Conservation (phyloP, 2,113 vertebrate genomes). For the Myiozetetes cayanensis region DNA sequence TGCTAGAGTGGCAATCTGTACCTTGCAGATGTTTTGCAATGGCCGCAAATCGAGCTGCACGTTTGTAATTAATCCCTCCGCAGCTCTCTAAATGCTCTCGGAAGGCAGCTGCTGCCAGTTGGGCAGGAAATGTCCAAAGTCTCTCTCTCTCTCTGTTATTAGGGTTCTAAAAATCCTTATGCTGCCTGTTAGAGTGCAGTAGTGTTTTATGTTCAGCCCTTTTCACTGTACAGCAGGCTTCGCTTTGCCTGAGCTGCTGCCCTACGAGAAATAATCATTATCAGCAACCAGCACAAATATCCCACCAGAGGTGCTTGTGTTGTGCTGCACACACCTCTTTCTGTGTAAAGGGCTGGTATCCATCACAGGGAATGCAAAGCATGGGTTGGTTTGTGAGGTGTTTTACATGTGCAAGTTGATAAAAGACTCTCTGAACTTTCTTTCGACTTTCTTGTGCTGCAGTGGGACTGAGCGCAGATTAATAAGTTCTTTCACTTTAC, state of each 20-base stretch:
- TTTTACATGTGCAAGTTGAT: background rate
- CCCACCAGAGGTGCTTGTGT: background rate
- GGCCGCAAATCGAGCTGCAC: fast-evolving
- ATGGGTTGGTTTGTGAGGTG: background rate
- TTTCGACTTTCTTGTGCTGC: background rate
- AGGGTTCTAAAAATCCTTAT: background rate
- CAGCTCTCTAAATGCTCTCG: background rate
- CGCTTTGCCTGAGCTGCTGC: background rate
- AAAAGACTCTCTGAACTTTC: background rate
- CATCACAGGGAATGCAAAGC: background rate
- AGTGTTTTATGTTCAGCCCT: background rate
- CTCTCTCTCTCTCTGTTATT: background rate
- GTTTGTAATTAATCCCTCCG: background rate
- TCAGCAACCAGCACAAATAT: background rate
- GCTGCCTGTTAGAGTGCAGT: background rate
- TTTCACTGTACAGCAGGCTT: background rate
- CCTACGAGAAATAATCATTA: background rate
- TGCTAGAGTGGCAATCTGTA: fast-evolving
- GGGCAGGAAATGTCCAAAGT: background rate
- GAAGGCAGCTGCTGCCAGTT: background rate
- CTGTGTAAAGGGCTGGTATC: background rate
- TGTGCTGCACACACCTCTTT: background rate
- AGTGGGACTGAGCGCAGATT: background rate
- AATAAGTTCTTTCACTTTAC: background rate
- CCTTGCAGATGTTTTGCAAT: background rate